Percentiles rank a stretch among this genome's conserved stretches.
Conservation (phyloP, 1,140 invertebrate species). For the Platyscapa corneri region DNA sequence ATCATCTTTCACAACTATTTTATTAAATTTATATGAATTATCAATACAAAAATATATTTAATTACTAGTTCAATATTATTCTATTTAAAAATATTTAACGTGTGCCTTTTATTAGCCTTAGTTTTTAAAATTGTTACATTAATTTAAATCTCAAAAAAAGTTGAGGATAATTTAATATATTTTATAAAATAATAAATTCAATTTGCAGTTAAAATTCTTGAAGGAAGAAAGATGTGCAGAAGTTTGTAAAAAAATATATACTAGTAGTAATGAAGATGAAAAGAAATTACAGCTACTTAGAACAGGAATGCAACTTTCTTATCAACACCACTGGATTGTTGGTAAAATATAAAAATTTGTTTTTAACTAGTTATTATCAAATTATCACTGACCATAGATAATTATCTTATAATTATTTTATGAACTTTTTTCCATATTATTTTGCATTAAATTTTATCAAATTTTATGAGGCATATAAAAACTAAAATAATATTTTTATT, state of each 20-base stretch:
- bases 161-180: neutral
- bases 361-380: neutral
- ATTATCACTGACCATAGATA: neutral
- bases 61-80: too few relatives aligned
- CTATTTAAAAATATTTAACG: too few relatives aligned
- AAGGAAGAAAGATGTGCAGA: constrained; percentile 82
- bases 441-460: neutral
- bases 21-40: too few relatives aligned
- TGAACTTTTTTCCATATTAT: too few relatives aligned
- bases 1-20: too few relatives aligned
- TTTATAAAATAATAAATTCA: constrained; percentile 27
- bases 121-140: neutral
- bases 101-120: too few relatives aligned
- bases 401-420: too few relatives aligned
- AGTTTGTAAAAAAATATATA: constrained; percentile 86
- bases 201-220: constrained; percentile 77
- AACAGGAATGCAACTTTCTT: constrained; percentile 96
- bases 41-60: too few relatives aligned
- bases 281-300: constrained; percentile 87
- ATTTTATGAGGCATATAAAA: neutral
- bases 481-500: neutral
- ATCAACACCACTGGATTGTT: constrained; percentile 99
- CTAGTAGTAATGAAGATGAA: constrained; percentile 77
- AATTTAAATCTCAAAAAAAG: neutral
- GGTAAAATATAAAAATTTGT: constrained; percentile 68